Conservation (phyloP, 2,797 vertebrate species). For the Cuniculus paca region DNA sequence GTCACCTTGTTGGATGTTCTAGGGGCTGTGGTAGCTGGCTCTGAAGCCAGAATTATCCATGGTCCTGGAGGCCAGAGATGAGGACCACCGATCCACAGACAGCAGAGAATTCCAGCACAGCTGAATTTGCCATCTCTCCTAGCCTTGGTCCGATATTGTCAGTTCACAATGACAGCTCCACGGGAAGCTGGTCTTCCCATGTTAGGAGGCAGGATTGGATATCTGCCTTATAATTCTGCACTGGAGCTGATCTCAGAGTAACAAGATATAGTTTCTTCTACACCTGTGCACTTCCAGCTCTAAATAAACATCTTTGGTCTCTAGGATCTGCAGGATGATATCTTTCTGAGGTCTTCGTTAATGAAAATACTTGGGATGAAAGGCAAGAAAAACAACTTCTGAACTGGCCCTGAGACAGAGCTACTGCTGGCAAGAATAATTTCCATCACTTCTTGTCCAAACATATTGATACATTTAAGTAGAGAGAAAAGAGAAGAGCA, state of each 20-base stretch:
- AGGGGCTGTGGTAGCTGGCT: neutral
- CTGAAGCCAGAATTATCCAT: neutral
- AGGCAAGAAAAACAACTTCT: slow-evolving; percentile 75
- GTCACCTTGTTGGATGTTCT: neutral
- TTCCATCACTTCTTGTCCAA: neutral
- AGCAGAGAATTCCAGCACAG: neutral
- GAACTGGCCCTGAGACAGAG: slow-evolving; percentile 52
- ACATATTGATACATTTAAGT: slow-evolving; percentile 15
- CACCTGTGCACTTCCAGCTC: slow-evolving; percentile 62
- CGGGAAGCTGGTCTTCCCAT: slow-evolving; percentile 24
- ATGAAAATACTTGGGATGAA: slow-evolving; percentile 77
- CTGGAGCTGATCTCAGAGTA: neutral
- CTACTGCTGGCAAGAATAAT: slow-evolving; percentile 36
- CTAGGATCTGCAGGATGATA: slow-evolving; percentile 26
- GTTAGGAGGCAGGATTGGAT: neutral
- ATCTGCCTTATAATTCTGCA: neutral
- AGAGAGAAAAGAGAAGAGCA: neutral
- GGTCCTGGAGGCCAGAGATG: neutral
- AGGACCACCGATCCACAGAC: neutral
- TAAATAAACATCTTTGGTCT: slow-evolving; percentile 75
- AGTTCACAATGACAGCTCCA: slow-evolving; percentile 14
- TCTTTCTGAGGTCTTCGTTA: slow-evolving; percentile 71
- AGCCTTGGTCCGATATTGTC: neutral
- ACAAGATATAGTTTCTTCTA: slow-evolving; percentile 19
- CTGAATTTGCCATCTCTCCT: neutral